A percentile compares a stretch with the other conserved stretches of the same genome.
Conservation (phyloP, 2,113 vertebrate genomes). For the Erinaceus europaeus region DNA sequence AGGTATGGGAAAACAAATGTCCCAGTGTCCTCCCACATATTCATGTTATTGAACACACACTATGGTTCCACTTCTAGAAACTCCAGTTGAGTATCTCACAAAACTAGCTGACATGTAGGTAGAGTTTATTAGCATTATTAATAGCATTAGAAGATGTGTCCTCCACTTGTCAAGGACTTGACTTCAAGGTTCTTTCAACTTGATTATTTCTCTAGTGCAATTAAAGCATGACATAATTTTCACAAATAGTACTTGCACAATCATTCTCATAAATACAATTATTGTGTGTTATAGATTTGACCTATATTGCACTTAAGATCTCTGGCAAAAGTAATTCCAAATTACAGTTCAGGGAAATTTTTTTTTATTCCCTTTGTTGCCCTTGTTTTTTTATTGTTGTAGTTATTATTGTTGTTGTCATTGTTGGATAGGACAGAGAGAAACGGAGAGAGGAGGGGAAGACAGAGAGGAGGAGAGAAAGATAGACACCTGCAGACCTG, state of each 20-base stretch:
- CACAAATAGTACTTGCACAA: background rate
- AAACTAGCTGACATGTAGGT: background rate
- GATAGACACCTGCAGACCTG: no score
- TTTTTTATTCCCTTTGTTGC: no score
- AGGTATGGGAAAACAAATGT: background rate
- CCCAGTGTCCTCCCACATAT: background rate
- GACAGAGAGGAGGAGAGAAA: no score
- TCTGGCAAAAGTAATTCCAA: conserved; percentile 49
- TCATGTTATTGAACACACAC: background rate
- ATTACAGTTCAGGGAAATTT: conserved; percentile 52
- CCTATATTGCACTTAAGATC: conserved; percentile 50
- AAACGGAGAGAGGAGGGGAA: no score
- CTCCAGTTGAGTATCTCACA: background rate
- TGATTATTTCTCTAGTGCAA: conserved; percentile 3
- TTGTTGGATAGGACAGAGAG: no score
- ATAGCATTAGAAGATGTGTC: background rate
- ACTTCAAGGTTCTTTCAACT: conserved; percentile 27
- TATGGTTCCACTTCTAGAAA: background rate
- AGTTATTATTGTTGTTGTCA: no score
- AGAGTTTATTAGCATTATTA: conserved; percentile 24
- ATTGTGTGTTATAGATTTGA: conserved; percentile 37
- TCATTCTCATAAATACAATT: conserved; percentile 38
- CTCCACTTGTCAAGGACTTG: conserved; percentile 16
- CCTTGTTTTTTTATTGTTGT: no score
- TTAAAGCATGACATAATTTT: conserved; percentile 50